Evolutionary conservation across 1,140 invertebrate genomes (phyloP).

Genomic region (Drosophila nigromelanica): DNA sequence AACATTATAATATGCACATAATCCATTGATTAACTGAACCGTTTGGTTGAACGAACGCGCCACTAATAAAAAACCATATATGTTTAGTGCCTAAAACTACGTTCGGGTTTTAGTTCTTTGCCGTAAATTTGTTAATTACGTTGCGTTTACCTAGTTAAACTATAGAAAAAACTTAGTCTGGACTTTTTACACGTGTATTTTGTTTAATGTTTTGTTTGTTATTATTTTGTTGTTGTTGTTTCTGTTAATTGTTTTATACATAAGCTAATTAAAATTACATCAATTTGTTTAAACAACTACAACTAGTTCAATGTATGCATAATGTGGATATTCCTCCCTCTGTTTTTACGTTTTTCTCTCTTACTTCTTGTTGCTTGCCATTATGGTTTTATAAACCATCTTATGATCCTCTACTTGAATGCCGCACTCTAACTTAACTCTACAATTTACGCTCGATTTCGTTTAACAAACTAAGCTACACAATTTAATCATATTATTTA

Average conservation of each 20-base stretch:
- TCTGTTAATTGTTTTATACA: constrained; percentile 38
- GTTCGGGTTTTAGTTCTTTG: constrained; percentile 39
- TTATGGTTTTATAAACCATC: constrained; percentile 71
- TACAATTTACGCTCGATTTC: constrained; percentile 69
- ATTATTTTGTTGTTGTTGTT: constrained; percentile 18
- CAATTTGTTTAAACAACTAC: constrained; percentile 65
- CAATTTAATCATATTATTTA: constrained; percentile 64
- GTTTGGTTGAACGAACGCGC: constrained; percentile 36
- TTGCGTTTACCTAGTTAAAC: constrained; percentile 53
- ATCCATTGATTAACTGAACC: constrained; percentile 10
- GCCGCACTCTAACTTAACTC: constrained; percentile 43
- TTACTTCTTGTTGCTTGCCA: constrained; percentile 33
- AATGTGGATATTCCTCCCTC: constrained; percentile 46
- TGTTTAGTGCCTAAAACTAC: constrained; percentile 42
- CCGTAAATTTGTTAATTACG: constrained; percentile 70
- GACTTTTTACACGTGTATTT: constrained; percentile 42
- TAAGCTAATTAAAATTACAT: constrained; percentile 64
- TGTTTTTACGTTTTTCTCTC: constrained; percentile 18
- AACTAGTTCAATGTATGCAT: constrained; percentile 68
- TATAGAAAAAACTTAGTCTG: constrained; percentile 41
- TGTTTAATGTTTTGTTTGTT: constrained; percentile 10
- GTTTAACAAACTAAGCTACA: constrained; percentile 79
- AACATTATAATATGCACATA: constrained; percentile 20
- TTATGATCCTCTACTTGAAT: constrained; percentile 43
- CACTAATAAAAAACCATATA: constrained; percentile 48